Evolutionary conservation across 30 jellyfish, hydroid and myxozoan species (phyloP), one percentile per base, ranked within the genome.

Genomic region (Aurelia sp.): DNA sequence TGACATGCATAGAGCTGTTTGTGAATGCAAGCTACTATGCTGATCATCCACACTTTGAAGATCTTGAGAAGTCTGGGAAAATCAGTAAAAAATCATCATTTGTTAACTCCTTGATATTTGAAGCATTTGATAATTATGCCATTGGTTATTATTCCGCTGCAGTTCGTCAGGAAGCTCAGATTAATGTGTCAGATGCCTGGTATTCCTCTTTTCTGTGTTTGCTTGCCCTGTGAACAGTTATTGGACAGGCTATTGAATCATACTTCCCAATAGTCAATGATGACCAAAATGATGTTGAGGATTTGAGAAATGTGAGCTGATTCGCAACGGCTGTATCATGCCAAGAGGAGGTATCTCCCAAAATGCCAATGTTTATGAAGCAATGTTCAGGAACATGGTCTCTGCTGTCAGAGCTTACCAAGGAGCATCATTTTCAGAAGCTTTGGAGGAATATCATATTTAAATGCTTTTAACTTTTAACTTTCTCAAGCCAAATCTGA

Each of bases 211-310:
- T n/a, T n/a, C n/a, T n/a, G n/a, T n/a, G n/a, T n/a, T n/a, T n/a
- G n/a, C n/a, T n/a, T n/a, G n/a, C 81, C 13, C 52, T 71, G 16
- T 83, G 87, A 21, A 83, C 63, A 53, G 92, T 70, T 15, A 70
- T 71, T 55, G 59, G 80, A 21, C 68, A 18, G 52, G 80, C 68
- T 7, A 83, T 83, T 5, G 85, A 82, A 67, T 47, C 84, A 3
- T 82, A 82, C 60, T 82, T 63, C 41, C 91, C 85, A 47, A 67
- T 69, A 17, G 63, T 59, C 13, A 33, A 48, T 30, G 75, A 60
- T 9, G 13, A 27, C 13, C 13, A 16, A 18, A 18, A 76, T 30
- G 75, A 30, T 9, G 38, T 31, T 17, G 21, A 16, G 50, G 31
- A 76, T 16, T 31, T 24, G 27, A 60, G 24, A 27, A 30, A 10